These are phyloP conservation scores for Odontamblyopus rebecca DNA, from an alignment of 2,797 vertebrate species.

Conservation along the genomic window DNA sequence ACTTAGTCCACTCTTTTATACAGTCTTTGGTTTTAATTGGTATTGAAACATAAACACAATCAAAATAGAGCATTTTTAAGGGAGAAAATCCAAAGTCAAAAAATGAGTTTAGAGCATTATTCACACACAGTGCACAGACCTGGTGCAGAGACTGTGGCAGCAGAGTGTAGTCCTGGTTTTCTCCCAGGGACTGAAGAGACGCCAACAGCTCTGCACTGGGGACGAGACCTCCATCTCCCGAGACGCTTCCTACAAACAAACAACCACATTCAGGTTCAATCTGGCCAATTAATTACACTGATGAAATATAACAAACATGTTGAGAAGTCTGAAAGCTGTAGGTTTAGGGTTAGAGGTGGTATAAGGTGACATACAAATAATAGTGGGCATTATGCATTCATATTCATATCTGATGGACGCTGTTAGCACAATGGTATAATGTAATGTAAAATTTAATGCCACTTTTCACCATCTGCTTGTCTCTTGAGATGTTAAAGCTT, in stretches of 20 bases:
- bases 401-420: neutral
- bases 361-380: too few relatives aligned
- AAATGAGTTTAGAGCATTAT: neutral
- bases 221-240: slow-evolving; percentile 33
- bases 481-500: too few relatives aligned
- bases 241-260: slow-evolving; percentile 55
- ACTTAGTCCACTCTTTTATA: too few relatives aligned
- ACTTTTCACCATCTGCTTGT: too few relatives aligned
- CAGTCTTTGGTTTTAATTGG: neutral
- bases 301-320: neutral
- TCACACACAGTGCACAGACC: slow-evolving; percentile 58
- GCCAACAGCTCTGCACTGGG: slow-evolving; percentile 71
- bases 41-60: neutral
- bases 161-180: slow-evolving; percentile 75
- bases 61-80: neutral
- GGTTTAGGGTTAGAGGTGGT: too few relatives aligned
- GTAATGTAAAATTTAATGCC: too few relatives aligned
- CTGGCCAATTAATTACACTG: neutral
- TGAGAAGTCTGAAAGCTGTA: neutral
- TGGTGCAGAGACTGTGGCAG: slow-evolving; percentile 79
- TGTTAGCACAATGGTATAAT: neutral
- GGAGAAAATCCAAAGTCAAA: neutral
- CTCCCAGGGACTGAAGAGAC: slow-evolving; percentile 71
- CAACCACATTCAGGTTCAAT: slow-evolving; percentile 13
- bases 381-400: neutral